Conservation (phyloP, 2,888 invertebrate genomes). For the Tholera decimalis region DNA sequence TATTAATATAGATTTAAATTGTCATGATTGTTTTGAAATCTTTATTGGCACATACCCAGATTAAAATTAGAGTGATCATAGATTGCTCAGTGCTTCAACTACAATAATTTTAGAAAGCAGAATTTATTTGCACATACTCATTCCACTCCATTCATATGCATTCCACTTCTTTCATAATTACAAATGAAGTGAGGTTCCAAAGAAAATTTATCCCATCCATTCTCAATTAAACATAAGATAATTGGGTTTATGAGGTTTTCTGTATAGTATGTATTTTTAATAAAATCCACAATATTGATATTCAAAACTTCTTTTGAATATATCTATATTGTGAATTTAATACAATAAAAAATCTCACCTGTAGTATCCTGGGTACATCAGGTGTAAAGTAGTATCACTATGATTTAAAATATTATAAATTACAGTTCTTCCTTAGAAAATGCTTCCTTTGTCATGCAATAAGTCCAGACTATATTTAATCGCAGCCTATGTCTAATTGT, state of each 20-base stretch:
- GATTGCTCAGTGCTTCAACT: constrained; percentile 16
- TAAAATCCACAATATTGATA: too few species aligned
- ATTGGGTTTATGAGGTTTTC: too few species aligned
- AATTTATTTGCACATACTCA: neutral
- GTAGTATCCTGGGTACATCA: neutral
- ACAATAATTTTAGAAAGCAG: neutral
- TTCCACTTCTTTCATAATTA: too few species aligned
- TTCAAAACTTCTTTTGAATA: too few species aligned
- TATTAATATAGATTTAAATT: too few species aligned
- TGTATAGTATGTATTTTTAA: too few species aligned
- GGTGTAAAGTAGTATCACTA: neutral
- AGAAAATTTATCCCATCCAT: too few species aligned
- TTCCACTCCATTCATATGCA: too few species aligned
- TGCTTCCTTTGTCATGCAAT: neutral
- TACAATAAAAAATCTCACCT: neutral
- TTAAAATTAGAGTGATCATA: neutral
- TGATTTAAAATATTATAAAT: neutral
- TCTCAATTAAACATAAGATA: too few species aligned
- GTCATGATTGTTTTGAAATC: constrained; percentile 22
- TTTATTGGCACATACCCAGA: constrained; percentile 34
- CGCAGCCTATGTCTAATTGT: neutral
- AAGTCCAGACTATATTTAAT: neutral
- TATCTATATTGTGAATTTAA: neutral
- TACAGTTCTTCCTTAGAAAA: too few species aligned
- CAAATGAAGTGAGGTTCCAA: too few species aligned